Conservation (phyloP, 2,797 vertebrate genomes). For the Paedocypris micromegethes region DNA sequence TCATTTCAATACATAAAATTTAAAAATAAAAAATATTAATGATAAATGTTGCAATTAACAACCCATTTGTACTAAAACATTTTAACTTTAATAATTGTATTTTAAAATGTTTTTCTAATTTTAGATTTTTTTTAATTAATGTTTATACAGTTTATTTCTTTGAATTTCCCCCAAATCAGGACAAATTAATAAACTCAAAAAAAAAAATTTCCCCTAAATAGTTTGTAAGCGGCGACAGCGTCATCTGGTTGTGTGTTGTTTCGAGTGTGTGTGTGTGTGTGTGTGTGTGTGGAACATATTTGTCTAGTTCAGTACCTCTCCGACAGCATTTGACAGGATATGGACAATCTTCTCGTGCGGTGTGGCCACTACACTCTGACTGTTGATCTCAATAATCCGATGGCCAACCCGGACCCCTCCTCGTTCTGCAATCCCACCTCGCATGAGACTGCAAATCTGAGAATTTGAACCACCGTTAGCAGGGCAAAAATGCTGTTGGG, state of each 20-base stretch:
- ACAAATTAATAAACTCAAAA: too few species aligned
- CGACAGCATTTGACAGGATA: conserved; percentile 91
- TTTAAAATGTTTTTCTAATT: background rate
- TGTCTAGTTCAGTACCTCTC: conserved; percentile 72
- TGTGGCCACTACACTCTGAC: conserved; percentile 93
- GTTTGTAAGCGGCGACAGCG: too few species aligned
- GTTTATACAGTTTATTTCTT: too few species aligned
- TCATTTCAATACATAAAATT: too few species aligned
- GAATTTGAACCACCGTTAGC: background rate
- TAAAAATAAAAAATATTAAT: too few species aligned
- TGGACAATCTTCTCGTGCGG: conserved; percentile 98
- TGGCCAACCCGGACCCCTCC: conserved; percentile 93
- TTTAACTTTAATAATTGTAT: background rate
- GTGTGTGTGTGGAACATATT: background rate
- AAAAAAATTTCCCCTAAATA: too few species aligned
- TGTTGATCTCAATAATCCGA: conserved; percentile 94
- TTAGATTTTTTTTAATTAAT: background rate
- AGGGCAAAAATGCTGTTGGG: too few species aligned
- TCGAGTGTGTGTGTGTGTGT: background rate
- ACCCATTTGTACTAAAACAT: too few species aligned
- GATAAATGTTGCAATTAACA: too few species aligned
- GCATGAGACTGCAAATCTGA: conserved; percentile 97
- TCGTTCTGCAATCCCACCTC: conserved; percentile 90
- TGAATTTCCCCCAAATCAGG: too few species aligned
- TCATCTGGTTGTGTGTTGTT: background rate